phyloP scores from a whole-genome alignment of 1,140 invertebrate species.

The Rhysida immarginata region DNA sequence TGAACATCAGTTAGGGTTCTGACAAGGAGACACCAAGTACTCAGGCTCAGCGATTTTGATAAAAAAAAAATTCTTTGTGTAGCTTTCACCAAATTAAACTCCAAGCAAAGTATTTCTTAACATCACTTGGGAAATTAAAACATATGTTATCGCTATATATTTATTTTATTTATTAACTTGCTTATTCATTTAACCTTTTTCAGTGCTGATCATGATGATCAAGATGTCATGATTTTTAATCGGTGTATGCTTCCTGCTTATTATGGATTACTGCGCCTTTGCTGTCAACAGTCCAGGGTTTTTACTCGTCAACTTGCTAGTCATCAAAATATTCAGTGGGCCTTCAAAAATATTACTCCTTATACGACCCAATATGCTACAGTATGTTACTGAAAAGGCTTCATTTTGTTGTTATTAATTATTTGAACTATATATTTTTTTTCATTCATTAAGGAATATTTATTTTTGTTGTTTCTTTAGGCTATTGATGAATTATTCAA shows the following conservation, averaged over 20 bases:
- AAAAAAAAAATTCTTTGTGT: no score
- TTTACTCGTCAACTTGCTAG: conserved; percentile 71
- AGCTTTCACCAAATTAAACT: no score
- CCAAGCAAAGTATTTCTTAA: no score
- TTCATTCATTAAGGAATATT: not conserved
- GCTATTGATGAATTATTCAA: conserved; percentile 83
- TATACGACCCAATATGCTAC: conserved; percentile 80
- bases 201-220: conserved; percentile 80
- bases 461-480: conserved; percentile 27
- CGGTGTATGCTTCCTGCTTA: conserved; percentile 86
- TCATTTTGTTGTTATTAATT: not conserved
- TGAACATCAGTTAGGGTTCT: no score
- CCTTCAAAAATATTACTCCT: conserved; percentile 87
- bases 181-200: conserved; percentile 2
- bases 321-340: conserved; percentile 92
- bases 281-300: conserved; percentile 65
- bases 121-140: no score
- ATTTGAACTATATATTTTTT: not conserved
- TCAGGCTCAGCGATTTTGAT: no score
- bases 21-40: no score
- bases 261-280: conserved; percentile 73
- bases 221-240: conserved; percentile 85
- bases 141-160: no score
- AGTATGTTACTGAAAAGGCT: conserved; percentile 30
- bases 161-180: not conserved